Base-by-base conservation (phyloP, 2,888 invertebrate species). In the Monochamus alternatus region DNA sequence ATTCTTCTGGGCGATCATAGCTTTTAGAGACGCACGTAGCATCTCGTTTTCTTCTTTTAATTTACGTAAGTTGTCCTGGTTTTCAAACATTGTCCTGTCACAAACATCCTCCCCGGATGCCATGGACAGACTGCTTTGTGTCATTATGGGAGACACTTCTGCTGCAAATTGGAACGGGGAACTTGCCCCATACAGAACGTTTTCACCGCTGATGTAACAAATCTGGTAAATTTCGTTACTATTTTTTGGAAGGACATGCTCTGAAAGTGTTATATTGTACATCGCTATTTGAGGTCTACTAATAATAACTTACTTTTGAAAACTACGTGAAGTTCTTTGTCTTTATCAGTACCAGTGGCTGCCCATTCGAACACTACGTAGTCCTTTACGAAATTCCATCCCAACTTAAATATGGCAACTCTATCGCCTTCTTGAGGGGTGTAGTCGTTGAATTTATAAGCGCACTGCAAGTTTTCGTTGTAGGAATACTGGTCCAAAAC, bases 351-450 rank as follows among this genome's bases (percentile, higher is more conserved):
- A 60, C 79, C 80, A 22, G 83, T 55, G 3, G 86, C 83, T 32
- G 82, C 87, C 88, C 87, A 88, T 76, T 88, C 88, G 72, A 87
- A 88, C 14, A 87, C 78, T 38, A 87, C 74, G 76, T 87, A 88
- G 76, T 88, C 87, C 72, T 86, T 87, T n/a, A 87, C 84, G 68
- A 83, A 85, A 58, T 78, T 84, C 88, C 88, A 89, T 4, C 88
- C 88, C n/a, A 87, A 76, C 78, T 87, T 87, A 80, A 87, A 88
- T 60, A 89, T 86, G 38, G 87, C 88, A 52, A 89, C 82, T 66
- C 87, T 82, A 77, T 88, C 88, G 3, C 87, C 87, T 75, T 87
- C 87, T 74, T 87, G 83, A 22, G 86, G 84, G 43, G 80, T 82
- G 73, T 87, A 87, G 72, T 86, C 84, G 44, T 83, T 84, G 63